These are phyloP conservation scores for Notarius quadriscutis DNA, from an alignment of 2,113 vertebrate genomes.

Conservation along the genomic window DNA sequence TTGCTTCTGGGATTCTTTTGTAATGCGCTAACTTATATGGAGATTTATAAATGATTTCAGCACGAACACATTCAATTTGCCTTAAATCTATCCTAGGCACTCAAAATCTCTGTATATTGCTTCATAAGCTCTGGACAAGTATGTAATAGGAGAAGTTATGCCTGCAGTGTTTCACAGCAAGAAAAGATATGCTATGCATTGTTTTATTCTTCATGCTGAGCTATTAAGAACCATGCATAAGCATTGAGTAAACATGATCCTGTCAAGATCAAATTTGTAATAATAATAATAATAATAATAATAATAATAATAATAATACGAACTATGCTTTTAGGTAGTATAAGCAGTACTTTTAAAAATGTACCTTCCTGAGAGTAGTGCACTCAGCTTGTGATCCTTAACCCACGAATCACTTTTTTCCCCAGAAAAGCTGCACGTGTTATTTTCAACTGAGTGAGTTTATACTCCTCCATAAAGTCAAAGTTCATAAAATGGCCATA, in stretches of 20 bases:
- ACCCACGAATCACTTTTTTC: not conserved
- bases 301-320: not conserved
- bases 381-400: not conserved
- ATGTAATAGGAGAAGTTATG: not conserved
- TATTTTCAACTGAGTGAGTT: slow-evolving; percentile 18
- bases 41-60: slow-evolving; percentile 39
- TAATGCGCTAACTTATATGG: not conserved
- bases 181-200: not conserved
- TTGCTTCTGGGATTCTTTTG: slow-evolving; percentile 18
- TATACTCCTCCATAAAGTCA: slow-evolving; percentile 30
- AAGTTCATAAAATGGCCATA: slow-evolving; percentile 45
- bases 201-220: not conserved
- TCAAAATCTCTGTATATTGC: slow-evolving; percentile 35
- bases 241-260: not conserved
- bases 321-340: not conserved
- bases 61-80: slow-evolving; percentile 31
- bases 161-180: not conserved
- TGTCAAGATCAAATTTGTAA: not conserved
- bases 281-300: not conserved
- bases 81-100: slow-evolving; percentile 32
- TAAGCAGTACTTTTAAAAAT: not conserved
- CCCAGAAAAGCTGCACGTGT: not conserved
- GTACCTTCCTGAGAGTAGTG: not conserved
- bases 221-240: not conserved
- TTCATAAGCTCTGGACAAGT: slow-evolving; percentile 24